These are phyloP conservation scores for Watsonalla binaria DNA, from an alignment of 2,888 invertebrate species.

Conservation along the genomic window DNA sequence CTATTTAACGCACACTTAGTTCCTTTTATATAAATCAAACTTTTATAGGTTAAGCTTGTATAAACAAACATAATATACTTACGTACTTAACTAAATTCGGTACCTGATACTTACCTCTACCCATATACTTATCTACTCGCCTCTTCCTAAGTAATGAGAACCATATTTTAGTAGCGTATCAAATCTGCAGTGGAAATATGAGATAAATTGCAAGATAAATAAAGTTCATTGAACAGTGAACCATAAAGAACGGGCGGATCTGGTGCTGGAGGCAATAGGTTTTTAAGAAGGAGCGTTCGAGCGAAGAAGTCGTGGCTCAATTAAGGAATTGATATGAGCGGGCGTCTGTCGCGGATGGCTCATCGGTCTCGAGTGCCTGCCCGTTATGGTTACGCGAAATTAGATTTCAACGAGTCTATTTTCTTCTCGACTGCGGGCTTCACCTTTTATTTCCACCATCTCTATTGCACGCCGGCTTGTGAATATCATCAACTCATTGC, in stretches of 20 bases:
- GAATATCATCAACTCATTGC: conserved; percentile 14
- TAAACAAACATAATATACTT: too few relatives aligned
- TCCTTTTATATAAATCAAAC: too few relatives aligned
- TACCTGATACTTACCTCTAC: too few relatives aligned
- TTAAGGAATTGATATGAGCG: conserved; percentile 75
- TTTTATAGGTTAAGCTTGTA: too few relatives aligned
- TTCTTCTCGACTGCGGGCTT: conserved; percentile 53
- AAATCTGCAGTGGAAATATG: not conserved
- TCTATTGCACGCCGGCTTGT: conserved; percentile 42
- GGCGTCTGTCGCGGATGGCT: conserved; percentile 73
- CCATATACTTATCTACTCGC: too few relatives aligned
- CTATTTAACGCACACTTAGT: too few relatives aligned
- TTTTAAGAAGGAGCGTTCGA: conserved; percentile 49
- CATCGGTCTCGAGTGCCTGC: conserved; percentile 69
- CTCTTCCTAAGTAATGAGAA: too few relatives aligned
- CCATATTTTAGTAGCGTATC: too few relatives aligned
- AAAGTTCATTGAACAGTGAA: conserved; percentile 4
- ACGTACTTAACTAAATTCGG: too few relatives aligned
- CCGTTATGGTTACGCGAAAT: conserved; percentile 77
- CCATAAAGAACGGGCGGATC: conserved; percentile 28
- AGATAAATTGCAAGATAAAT: not conserved
- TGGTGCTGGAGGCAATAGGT: conserved; percentile 26
- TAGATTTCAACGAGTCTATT: conserved; percentile 78
- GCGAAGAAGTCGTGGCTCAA: conserved; percentile 59
- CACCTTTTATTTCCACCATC: conserved; percentile 63